Percentiles rank a stretch among this genome's conserved stretches.
Conservation (phyloP, 2,113 vertebrate species). For the Solenodon paradoxus region DNA sequence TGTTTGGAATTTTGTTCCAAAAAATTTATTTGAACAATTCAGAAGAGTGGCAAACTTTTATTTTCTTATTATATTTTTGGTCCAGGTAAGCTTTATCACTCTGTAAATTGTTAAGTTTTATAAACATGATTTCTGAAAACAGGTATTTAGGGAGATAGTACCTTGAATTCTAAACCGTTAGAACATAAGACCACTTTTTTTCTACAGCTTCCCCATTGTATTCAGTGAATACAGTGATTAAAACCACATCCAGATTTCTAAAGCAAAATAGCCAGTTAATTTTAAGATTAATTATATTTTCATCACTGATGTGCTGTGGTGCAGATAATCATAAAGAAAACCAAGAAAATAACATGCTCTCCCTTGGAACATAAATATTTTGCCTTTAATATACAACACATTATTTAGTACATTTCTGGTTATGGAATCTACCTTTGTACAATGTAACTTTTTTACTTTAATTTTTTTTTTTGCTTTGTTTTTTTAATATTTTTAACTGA, state of each 20-base stretch:
- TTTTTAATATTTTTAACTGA: background rate
- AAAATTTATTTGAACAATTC: conserved; percentile 99
- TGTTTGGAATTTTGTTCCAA: conserved; percentile 98
- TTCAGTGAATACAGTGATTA: background rate
- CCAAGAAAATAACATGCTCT: background rate
- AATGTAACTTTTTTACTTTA: conserved; percentile 5
- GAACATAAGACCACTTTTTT: background rate
- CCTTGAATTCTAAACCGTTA: conserved; percentile 28
- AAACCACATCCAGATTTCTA: conserved; percentile 24
- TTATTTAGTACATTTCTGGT: background rate
- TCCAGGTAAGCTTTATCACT: conserved; percentile 91
- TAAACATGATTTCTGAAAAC: conserved; percentile 5
- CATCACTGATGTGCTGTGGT: background rate
- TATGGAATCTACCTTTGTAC: background rate
- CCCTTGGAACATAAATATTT: conserved; percentile 28
- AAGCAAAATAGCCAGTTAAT: background rate
- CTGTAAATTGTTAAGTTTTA: conserved; percentile 13
- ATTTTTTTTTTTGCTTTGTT: background rate
- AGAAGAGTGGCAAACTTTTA: conserved; percentile 99
- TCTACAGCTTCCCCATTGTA: background rate
- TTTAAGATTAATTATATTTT: conserved; percentile 32
- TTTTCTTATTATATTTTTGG: conserved; percentile 99
- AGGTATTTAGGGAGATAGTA: conserved; percentile 15
- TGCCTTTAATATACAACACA: background rate
- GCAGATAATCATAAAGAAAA: background rate